phyloP scores from a whole-genome alignment of 2,888 invertebrate genomes.

The Spilarctia lutea region DNA sequence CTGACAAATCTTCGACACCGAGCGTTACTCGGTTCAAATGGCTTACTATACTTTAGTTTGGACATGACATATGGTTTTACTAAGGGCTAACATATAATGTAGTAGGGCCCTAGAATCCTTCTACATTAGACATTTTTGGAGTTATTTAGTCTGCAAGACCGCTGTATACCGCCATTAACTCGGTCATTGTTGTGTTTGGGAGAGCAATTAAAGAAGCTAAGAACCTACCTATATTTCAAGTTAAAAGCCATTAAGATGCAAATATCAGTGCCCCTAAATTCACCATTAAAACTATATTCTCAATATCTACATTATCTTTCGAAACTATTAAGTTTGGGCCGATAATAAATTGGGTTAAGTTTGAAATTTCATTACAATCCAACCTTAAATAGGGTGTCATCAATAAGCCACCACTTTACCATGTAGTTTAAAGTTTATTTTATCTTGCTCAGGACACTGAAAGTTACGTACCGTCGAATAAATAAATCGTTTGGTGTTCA shows the following conservation, averaged over 20 bases:
- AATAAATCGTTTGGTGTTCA: slow-evolving; percentile 7
- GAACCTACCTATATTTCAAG: neutral
- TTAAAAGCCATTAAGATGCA: neutral
- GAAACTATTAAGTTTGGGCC: slow-evolving; percentile 19
- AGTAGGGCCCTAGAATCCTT: too few relatives aligned
- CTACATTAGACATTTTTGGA: too few relatives aligned
- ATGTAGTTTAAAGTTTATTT: slow-evolving; percentile 13
- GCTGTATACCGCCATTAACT: too few relatives aligned
- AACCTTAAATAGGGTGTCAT: slow-evolving; percentile 28
- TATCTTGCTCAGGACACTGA: neutral
- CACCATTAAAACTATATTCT: neutral
- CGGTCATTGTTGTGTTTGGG: too few relatives aligned
- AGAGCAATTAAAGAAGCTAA: neutral
- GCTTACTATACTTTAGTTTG: too few relatives aligned
- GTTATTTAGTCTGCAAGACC: too few relatives aligned
- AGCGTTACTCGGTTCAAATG: too few relatives aligned
- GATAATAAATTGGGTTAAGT: slow-evolving; percentile 28
- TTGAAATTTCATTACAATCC: slow-evolving; percentile 35
- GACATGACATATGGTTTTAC: too few relatives aligned
- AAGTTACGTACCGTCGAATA: neutral
- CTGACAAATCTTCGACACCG: too few relatives aligned
- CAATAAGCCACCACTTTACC: slow-evolving; percentile 27
- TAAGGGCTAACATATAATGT: too few relatives aligned
- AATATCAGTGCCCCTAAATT: neutral
- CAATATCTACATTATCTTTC: slow-evolving; percentile 14